A percentile compares a stretch with the other conserved stretches of the same genome.
These are phyloP conservation scores for Ceraclea dissimilis DNA, from an alignment of 2,888 invertebrate genomes.

Conservation along the genomic window DNA sequence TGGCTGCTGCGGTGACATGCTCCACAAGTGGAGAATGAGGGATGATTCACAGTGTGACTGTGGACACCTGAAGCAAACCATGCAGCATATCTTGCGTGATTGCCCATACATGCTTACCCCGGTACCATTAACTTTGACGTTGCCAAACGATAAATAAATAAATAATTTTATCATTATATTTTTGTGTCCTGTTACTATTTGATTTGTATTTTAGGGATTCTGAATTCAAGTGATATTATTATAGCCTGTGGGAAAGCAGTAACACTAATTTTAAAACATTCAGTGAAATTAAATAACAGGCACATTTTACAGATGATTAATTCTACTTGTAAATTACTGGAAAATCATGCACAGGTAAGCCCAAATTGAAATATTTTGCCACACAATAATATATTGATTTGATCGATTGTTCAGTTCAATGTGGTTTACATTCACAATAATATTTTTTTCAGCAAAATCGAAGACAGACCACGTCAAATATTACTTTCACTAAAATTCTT, in stretches of 20 bases:
- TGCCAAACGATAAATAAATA: too few species aligned
- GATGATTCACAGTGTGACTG: too few species aligned
- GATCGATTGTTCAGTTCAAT: too few species aligned
- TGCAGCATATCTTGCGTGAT: too few species aligned
- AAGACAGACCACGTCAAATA: background rate
- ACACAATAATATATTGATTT: too few species aligned
- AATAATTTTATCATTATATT: background rate
- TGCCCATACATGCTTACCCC: too few species aligned
- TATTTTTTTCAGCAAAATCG: background rate
- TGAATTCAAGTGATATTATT: slow-evolving; percentile 4
- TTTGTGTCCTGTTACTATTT: background rate
- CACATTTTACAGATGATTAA: slow-evolving; percentile 9
- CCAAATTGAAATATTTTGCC: background rate
- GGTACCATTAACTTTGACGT: background rate
- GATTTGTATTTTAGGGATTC: slow-evolving; percentile 3
- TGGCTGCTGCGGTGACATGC: too few species aligned
- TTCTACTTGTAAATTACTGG: slow-evolving; percentile 9
- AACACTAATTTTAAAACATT: slow-evolving; percentile 13
- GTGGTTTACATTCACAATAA: too few species aligned
- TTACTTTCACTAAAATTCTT: slow-evolving; percentile 5
- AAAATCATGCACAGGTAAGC: slow-evolving; percentile 9
- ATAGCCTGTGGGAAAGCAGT: slow-evolving; percentile 16
- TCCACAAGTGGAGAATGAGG: too few species aligned
- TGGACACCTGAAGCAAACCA: too few species aligned
- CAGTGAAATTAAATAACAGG: slow-evolving; percentile 14